phyloP scores from a whole-genome alignment of 2,797 vertebrate genomes.

The Acridotheres tristis region DNA sequence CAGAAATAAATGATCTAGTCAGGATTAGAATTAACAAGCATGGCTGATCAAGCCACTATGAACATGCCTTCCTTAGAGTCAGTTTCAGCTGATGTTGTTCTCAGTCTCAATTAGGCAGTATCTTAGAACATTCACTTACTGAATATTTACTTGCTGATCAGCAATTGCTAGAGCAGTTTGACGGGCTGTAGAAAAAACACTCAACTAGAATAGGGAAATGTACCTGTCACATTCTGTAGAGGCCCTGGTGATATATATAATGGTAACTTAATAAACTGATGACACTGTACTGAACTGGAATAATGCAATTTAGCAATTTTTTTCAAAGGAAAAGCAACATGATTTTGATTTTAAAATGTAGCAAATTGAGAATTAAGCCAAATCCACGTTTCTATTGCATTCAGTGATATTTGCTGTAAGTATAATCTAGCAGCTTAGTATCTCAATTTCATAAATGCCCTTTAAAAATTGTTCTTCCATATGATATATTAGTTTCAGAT shows the following conservation, averaged over 20 bases:
- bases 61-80: not conserved
- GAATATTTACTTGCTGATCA: constrained; percentile 31
- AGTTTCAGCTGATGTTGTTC: constrained; percentile 14
- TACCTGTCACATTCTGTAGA: not conserved
- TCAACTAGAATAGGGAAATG: not conserved
- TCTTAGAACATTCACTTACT: not conserved
- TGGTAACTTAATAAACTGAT: constrained; percentile 16
- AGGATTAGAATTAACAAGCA: constrained; percentile 56
- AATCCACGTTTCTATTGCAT: not conserved
- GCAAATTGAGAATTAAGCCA: not conserved
- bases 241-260: not conserved
- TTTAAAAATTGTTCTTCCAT: not conserved
- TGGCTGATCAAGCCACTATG: not conserved
- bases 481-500: not conserved
- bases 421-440: not conserved
- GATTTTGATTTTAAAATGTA: not conserved
- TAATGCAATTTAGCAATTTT: constrained; percentile 8
- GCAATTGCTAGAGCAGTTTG: not conserved
- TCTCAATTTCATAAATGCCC: not conserved
- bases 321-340: not conserved
- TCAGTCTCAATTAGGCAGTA: constrained; percentile 11
- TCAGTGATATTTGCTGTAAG: not conserved
- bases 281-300: not conserved
- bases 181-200: not conserved
- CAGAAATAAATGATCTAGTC: constrained; percentile 54